Evolutionary conservation across 2,797 vertebrate genomes (phyloP).

Genomic region (Aeoliscus strigatus): DNA sequence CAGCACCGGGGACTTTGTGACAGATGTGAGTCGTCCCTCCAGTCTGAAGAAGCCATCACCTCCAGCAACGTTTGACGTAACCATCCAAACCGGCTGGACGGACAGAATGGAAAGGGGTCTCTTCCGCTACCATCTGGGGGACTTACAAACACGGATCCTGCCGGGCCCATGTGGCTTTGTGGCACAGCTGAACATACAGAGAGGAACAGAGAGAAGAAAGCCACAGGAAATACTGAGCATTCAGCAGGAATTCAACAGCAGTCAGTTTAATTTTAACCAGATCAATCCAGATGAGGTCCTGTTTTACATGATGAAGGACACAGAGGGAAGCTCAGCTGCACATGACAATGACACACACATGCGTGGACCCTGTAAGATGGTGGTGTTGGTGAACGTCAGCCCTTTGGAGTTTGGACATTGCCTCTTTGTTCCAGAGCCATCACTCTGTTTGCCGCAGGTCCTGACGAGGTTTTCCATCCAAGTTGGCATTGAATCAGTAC

Average conservation of each 20-base stretch:
- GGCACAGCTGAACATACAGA: conserved; percentile 84
- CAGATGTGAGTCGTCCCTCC: conserved; percentile 26
- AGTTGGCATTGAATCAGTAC: conserved; percentile 75
- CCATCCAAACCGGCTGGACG: conserved; percentile 74
- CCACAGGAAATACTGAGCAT: conserved; percentile 83
- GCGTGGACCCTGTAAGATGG: conserved; percentile 37
- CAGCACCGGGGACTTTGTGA: conserved; percentile 67
- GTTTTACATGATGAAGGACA: conserved; percentile 68
- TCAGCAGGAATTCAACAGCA: conserved; percentile 76
- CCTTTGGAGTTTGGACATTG: conserved; percentile 88
- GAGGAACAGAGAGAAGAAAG: conserved; percentile 77
- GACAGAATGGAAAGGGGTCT: conserved; percentile 78
- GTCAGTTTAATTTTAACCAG: conserved; percentile 85
- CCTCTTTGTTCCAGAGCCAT: conserved; percentile 83
- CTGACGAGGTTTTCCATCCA: conserved; percentile 63
- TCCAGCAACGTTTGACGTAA: conserved; percentile 75
- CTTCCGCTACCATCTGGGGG: conserved; percentile 82
- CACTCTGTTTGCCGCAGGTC: conserved; percentile 64
- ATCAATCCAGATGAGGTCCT: conserved; percentile 80
- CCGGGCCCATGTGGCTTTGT: conserved; percentile 75
- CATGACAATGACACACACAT: neutral
- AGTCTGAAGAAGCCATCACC: neutral
- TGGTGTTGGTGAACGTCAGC: conserved; percentile 87
- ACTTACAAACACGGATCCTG: conserved; percentile 76
- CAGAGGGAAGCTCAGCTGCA: neutral